These are phyloP conservation scores for Hestina assimilis DNA, from an alignment of 1,140 invertebrate genomes.

Conservation along the genomic window DNA sequence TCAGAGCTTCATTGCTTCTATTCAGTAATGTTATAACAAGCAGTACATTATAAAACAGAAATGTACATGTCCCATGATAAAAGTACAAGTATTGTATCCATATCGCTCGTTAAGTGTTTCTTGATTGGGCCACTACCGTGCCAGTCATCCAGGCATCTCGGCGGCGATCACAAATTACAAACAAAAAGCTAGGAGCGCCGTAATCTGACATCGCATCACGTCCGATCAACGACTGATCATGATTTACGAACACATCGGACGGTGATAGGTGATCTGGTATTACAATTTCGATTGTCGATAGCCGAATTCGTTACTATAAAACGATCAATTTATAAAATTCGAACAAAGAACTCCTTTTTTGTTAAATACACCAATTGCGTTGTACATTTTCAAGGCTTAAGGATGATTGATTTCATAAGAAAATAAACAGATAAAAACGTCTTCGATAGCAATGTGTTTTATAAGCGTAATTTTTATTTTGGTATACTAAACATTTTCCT, in stretches of 20 bases:
- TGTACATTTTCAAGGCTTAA: slow-evolving; percentile 10
- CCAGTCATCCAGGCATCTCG: slow-evolving; percentile 66
- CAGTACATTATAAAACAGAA: background rate
- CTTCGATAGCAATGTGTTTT: no score
- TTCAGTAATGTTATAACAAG: no score
- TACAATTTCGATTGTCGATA: slow-evolving; percentile 56
- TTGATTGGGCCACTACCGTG: slow-evolving; percentile 41
- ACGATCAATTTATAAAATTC: slow-evolving; percentile 28
- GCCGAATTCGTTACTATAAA: slow-evolving; percentile 31
- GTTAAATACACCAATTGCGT: slow-evolving; percentile 20
- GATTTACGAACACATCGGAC: slow-evolving; percentile 63
- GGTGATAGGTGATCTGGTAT: slow-evolving; percentile 61
- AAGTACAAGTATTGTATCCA: slow-evolving; percentile 5
- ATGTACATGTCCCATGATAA: background rate
- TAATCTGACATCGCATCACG: slow-evolving; percentile 72
- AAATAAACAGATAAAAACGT: no score
- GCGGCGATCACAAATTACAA: slow-evolving; percentile 63
- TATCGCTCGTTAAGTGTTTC: slow-evolving; percentile 25
- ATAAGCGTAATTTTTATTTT: no score
- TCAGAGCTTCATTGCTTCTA: no score
- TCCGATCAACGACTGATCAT: slow-evolving; percentile 69
- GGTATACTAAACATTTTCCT: no score
- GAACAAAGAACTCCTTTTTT: slow-evolving; percentile 23
- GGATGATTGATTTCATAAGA: slow-evolving; percentile 2
- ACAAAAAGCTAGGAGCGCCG: slow-evolving; percentile 68